Conservation (phyloP, 2,888 invertebrate species). For the Eudasyphora cyanicolor region DNA sequence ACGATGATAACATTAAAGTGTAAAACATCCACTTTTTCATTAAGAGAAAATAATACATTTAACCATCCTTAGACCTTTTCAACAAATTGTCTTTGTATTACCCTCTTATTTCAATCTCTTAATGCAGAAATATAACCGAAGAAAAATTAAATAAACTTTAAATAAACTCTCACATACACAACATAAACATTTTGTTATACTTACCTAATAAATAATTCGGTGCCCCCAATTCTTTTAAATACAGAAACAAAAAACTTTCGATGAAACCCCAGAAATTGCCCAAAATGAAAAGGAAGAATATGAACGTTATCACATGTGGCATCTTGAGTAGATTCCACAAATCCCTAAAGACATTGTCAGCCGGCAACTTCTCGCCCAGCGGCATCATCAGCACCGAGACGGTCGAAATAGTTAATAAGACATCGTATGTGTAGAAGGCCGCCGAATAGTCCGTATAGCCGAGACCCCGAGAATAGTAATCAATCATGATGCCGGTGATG, state of each 20-base stretch:
- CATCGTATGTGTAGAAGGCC: slow-evolving; percentile 91
- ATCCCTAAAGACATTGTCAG: slow-evolving; percentile 89
- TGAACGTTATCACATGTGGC: slow-evolving; percentile 89
- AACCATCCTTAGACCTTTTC: too few species aligned
- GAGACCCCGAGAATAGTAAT: slow-evolving; percentile 81
- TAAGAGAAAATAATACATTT: too few species aligned
- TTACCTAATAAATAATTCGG: slow-evolving; percentile 90
- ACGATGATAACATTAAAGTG: too few species aligned
- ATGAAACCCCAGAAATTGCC: slow-evolving; percentile 95
- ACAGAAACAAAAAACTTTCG: slow-evolving; percentile 92
- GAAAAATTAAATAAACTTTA: not conserved
- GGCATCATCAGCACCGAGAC: slow-evolving; percentile 89
- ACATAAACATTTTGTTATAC: slow-evolving; percentile 68
- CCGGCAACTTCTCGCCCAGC: slow-evolving; percentile 88
- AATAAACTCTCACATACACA: too few species aligned
- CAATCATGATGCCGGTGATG: slow-evolving; percentile 89
- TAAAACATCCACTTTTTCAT: too few species aligned
- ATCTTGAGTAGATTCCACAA: slow-evolving; percentile 88
- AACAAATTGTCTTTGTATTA: too few species aligned
- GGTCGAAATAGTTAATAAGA: slow-evolving; percentile 86
- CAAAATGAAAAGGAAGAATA: slow-evolving; percentile 89
- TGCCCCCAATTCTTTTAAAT: slow-evolving; percentile 90
- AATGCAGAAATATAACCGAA: too few species aligned
- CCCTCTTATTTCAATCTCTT: too few species aligned
- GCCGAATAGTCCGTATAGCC: slow-evolving; percentile 92